phyloP scores from a whole-genome alignment of 2,797 vertebrate genomes.

The Dryobates pubescens region DNA sequence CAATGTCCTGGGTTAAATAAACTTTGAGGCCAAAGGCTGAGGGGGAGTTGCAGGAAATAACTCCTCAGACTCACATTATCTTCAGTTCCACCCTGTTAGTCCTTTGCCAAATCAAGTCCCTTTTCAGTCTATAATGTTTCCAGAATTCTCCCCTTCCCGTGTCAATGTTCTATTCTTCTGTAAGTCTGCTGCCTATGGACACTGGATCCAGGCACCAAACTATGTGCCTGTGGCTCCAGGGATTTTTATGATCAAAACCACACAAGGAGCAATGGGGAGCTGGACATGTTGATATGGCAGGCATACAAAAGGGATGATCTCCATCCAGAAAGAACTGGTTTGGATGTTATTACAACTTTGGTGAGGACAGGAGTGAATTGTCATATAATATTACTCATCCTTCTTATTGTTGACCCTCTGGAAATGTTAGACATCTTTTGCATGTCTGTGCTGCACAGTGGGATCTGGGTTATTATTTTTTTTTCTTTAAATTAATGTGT shows the following conservation, averaged over 20 bases:
- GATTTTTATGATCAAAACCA: background rate
- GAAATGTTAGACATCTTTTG: background rate
- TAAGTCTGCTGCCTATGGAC: background rate
- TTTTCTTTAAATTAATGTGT: background rate
- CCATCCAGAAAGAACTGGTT: background rate
- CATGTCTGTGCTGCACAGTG: background rate
- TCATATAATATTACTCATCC: background rate
- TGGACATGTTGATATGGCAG: background rate
- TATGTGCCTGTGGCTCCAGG: background rate
- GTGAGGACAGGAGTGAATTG: background rate
- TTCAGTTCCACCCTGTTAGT: slow-evolving; percentile 56
- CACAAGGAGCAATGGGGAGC: accelerated
- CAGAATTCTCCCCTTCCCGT: slow-evolving; percentile 16
- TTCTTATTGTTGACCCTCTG: background rate
- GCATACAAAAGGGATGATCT: background rate
- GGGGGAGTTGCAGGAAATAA: slow-evolving; percentile 61
- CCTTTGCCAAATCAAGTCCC: slow-evolving; percentile 38
- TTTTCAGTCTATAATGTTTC: background rate
- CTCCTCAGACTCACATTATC: slow-evolving; percentile 61
- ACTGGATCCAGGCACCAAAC: background rate
- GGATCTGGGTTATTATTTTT: background rate
- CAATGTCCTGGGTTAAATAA: slow-evolving; percentile 64
- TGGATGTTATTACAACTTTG: background rate
- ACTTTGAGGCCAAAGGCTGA: slow-evolving; percentile 52
- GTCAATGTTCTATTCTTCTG: background rate